Evolutionary conservation across 92 coral and sea anemone genomes (phyloP), one percentile per base, ranked within the genome.

Genomic region (Micromussa lordhowensis): DNA sequence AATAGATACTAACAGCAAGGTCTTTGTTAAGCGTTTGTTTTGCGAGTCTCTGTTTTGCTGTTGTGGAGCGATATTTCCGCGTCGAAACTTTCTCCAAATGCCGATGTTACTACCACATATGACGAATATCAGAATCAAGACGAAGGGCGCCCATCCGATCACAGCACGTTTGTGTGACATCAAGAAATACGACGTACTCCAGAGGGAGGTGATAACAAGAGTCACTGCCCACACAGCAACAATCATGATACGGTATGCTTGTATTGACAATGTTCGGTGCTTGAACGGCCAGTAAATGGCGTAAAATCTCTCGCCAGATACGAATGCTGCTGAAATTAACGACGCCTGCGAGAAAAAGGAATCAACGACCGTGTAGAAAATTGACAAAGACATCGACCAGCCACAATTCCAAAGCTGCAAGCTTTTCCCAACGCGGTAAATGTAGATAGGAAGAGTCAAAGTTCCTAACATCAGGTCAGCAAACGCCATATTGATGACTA

Each of bases 381-480:
- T 15, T 26, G 0, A 0, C 19, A 4, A 51, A 28, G 3, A 1
- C 18, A 0, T 0, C 19, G 9, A 1, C 19, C 48, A 5, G 5
- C 3, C 8, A 0, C 4, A 68, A 3, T 16, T 26, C 82, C 82
- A 78, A 8, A 78, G 24, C 68, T 28, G 26, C 1, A 2, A 78
- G 28, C 5, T 0, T 0, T 2, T 11, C 0, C 81, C 81, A 0
- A 70, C 0, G 2, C 3, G 9, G 38, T 70, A 31, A 70, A 66
- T 32, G 6, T 29, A 68, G 2, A 83, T 11, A 0, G 87, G 87
- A 21, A 68, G 8, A 70, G 6, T 7, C 6, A 85, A 29, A 59
- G 83, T 64, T 31, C 89, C 89, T 17, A 85, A 4, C 89, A 85
- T 40, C 87, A 73, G 68, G 24, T 85, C 88, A 32, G 82, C 82